Conservation (phyloP, 2,797 vertebrate genomes). For the Myotis pilosus region DNA sequence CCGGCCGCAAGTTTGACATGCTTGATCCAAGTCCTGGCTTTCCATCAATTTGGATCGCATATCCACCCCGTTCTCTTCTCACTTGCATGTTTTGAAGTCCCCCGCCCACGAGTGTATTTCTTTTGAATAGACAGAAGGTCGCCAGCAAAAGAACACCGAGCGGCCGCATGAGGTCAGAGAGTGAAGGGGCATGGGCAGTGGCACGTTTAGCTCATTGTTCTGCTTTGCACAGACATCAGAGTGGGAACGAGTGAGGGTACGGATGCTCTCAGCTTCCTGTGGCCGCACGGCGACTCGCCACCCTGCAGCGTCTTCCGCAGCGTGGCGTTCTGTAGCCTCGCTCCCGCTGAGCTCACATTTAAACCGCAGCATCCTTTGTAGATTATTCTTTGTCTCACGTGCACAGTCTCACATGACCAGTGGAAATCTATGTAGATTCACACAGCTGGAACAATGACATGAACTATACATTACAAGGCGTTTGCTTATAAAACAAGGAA, state of each 20-base stretch:
- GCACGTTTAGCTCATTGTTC: background rate
- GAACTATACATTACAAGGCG: background rate
- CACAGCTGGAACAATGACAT: background rate
- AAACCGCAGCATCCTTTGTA: background rate
- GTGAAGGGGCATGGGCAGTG: background rate
- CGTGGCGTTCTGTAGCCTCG: background rate
- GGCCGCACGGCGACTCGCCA: background rate
- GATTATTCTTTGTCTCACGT: background rate
- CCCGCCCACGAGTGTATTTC: background rate
- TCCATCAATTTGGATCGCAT: background rate
- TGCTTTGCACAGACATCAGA: background rate
- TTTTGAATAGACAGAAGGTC: background rate
- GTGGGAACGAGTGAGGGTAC: background rate
- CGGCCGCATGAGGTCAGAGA: background rate
- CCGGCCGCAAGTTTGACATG: no score
- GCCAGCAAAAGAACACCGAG: background rate
- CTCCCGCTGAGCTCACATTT: background rate
- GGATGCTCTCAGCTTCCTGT: background rate
- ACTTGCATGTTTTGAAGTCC: background rate
- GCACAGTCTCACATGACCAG: background rate
- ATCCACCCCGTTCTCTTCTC: background rate
- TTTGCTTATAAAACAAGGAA: background rate
- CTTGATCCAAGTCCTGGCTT: background rate
- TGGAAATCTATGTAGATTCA: background rate
- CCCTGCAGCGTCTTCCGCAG: background rate